phyloP scores from a whole-genome alignment of 2,888 invertebrate genomes.

The Nomada fabriciana region DNA sequence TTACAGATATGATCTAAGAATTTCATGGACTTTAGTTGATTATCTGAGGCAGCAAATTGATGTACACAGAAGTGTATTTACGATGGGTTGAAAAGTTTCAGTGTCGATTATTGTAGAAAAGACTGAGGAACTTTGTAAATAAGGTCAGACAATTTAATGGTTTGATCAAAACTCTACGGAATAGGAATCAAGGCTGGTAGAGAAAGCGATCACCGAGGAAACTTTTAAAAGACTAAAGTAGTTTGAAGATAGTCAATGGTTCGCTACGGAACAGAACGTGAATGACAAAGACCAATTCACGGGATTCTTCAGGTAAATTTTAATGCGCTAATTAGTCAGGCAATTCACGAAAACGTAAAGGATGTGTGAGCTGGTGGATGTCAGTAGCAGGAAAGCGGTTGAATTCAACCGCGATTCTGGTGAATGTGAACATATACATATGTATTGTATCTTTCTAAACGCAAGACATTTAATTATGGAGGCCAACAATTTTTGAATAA shows the following conservation, averaged over 20 bases:
- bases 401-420: slow-evolving; percentile 13
- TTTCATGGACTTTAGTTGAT: no score
- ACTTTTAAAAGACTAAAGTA: not conserved
- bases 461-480: slow-evolving; percentile 19
- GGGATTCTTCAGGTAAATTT: slow-evolving; percentile 1
- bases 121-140: not conserved
- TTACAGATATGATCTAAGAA: no score
- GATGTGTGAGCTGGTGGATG: slow-evolving; percentile 22
- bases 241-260: not conserved
- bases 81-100: no score
- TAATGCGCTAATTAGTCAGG: slow-evolving; percentile 25
- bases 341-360: not conserved
- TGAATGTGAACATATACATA: not conserved
- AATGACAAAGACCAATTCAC: not conserved
- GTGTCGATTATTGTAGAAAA: not conserved
- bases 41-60: no score
- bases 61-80: no score
- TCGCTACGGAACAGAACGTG: accelerated
- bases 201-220: not conserved
- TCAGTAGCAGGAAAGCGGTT: slow-evolving; percentile 28
- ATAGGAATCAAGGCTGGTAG: not conserved
- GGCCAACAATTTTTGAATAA: slow-evolving; percentile 4
- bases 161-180: not conserved
- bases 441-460: not conserved
- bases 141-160: slow-evolving; percentile 3